Conservation (phyloP, 2,797 vertebrate genomes). For the Eremophila alpestris region DNA sequence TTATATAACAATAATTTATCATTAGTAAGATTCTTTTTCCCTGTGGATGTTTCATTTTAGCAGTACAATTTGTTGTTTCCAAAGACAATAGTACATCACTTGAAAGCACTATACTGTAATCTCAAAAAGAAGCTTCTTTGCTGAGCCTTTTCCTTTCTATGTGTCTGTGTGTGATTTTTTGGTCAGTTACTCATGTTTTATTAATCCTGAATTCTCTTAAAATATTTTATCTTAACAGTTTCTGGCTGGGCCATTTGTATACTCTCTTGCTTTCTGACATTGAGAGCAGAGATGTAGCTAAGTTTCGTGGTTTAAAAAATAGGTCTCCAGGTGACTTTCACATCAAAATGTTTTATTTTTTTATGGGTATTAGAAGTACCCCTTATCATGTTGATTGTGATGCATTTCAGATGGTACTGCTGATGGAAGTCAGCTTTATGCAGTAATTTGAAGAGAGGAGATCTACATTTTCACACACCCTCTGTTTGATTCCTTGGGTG, state of each 20-base stretch:
- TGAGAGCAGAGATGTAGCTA: background rate
- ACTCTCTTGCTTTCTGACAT: background rate
- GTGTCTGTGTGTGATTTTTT: background rate
- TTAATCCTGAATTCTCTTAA: background rate
- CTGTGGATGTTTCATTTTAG: background rate
- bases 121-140: background rate
- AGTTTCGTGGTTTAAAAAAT: background rate
- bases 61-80: background rate
- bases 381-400: background rate
- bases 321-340: background rate
- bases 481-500: background rate
- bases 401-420: background rate
- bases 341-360: background rate
- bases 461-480: background rate
- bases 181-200: background rate
- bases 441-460: background rate
- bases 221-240: background rate
- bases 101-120: background rate
- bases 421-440: background rate
- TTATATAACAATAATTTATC: conserved; percentile 12
- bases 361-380: background rate
- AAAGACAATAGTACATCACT: background rate
- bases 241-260: background rate
- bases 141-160: background rate
- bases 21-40: background rate